Base-by-base conservation (phyloP, 2,888 invertebrate genomes). In the Tyria jacobaeae region DNA sequence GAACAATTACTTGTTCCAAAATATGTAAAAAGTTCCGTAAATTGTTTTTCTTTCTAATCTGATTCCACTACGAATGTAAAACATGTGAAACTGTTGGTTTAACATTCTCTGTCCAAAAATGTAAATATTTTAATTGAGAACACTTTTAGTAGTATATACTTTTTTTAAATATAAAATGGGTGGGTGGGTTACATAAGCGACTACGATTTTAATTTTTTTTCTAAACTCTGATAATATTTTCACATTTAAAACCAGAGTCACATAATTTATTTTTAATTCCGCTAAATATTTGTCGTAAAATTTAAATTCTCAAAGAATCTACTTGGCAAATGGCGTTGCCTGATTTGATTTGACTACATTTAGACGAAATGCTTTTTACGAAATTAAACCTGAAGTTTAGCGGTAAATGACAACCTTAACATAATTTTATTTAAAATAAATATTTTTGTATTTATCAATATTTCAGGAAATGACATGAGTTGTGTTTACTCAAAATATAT, bases 381-480 rank as follows among this genome's bases (percentile, higher is more conserved):
- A 62, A 70, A 73, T 60, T 57, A 60, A 35, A 41, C 54, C 49
- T 55, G 48, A 72, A 72, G 68, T 66, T 66, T 56, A 72, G 72
- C 72, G 58, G 57, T 62, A 62, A 73, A 55, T 37, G 51, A 56
- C 60, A 64, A 62, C 62, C 70, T 68, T 68, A 61, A 64, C 63
- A 60, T 60, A 68, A 75, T 68, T 69, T 70, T 66, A 62, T 53
- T 34, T n/a, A n/a, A n/a, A n/a, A n/a, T n/a, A n/a, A n/a, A n/a
- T n/a, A n/a, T n/a, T n/a, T n/a, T n/a, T n/a, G n/a, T n/a, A n/a
- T n/a, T n/a, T n/a, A n/a, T n/a, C n/a, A n/a, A n/a, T n/a, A n/a
- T n/a, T n/a, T n/a, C n/a, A n/a, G n/a, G n/a, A n/a, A n/a, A n/a
- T n/a, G n/a, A n/a, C n/a, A n/a, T n/a, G n/a, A n/a, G n/a, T n/a